Base-by-base conservation (phyloP, 30 jellyfish, hydroid and myxozoan species). In the Pelagia noctiluca region DNA sequence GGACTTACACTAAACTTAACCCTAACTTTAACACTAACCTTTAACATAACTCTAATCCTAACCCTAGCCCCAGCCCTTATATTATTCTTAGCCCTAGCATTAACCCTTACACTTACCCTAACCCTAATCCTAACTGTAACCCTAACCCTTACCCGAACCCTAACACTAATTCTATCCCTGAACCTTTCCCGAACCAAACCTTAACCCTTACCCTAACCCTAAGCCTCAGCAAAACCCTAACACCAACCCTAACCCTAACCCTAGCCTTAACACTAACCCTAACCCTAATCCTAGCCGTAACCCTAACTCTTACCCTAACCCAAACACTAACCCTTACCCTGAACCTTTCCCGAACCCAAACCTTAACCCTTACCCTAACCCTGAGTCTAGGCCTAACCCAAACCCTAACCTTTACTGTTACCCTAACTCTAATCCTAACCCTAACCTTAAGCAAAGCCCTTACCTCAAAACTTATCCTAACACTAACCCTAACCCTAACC, bases 381-480 rank as follows among this genome's bases (percentile, higher is more conserved):
- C n/a, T n/a, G n/a, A n/a, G 12, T 24, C 72, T 60, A 60, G 21
- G 12, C 34, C 72, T 60, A 60, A 26, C 72, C 35, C 34, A 4
- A 60, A 60, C 72, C 72, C 35, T 60, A 60, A n/a, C n/a, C 34
- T 10, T 26, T 4, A n/a, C 30, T 10, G 23, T 60, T 5, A 60
- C 35, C 34, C 72, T 60, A 60, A 26, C 72, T n/a, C 72, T 26
- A 60, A 22, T 24, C 35, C 72, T 60, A 60, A 22, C 34, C 35
- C 72, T 60, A 60, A 60, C 35, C 34, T 24, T 60, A 60, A 26
- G 23, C 35, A 8, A 4, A 60, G 21, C 35, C 30, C 72, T 60
- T 4, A 60, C 30, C 35, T 24, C 21, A 60, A 60, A 5, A 8
- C 72, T 60, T 5, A 26, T 24, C 35, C 35, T 26, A 60, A 60